Evolutionary conservation across 53 echinoderm and acorn worm species (phyloP), one percentile per base, ranked within the genome.

Genomic region (Henricia sp.): DNA sequence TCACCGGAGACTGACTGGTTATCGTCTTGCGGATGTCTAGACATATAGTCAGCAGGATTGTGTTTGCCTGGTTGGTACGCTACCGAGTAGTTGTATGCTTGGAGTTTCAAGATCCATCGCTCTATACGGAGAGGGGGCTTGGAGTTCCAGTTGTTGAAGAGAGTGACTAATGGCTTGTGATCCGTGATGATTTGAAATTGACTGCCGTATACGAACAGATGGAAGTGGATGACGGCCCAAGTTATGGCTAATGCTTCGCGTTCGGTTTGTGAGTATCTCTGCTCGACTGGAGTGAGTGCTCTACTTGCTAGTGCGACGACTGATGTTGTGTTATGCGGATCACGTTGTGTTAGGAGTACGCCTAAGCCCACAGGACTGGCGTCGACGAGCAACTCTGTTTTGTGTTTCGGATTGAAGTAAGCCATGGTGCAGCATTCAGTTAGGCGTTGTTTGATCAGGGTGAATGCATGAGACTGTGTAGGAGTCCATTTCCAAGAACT

Each of bases 31-130:
- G 72, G 85, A 33, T 85, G 89, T 10, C 85, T 73, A 1, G 90
- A 93, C 44, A 90, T 75, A 66, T 84, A 93, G 84, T 93, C 93
- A 50, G 87, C 90, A 24, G 88, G 90, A 56, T 93, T 91, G 37
- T 52, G 41, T 59, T 93, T 93, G 23, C 88, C 93, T 0, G 91
- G 85, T 46, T 71, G 38, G 82, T 93, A 88, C 26, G 56, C 28
- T 19, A 93, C 55, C 38, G 72, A 63, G 85, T 85, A 91, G 64
- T 90, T 83, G 40, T 88, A 91, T 5, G 34, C 82, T 30, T 48
- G 42, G 6, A 82, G 43, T 51, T 67, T 82, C 66, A 82, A 24
- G 1, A 82, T 50, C 83, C 66, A 65, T 4, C 83, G 46, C 50
- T 67, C 83, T 25, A 65, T 12, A 25, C 26, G 30, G 4, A 39